These are phyloP conservation scores for Nothura maculosa DNA, from an alignment of 2,797 vertebrate species.

Conservation along the genomic window DNA sequence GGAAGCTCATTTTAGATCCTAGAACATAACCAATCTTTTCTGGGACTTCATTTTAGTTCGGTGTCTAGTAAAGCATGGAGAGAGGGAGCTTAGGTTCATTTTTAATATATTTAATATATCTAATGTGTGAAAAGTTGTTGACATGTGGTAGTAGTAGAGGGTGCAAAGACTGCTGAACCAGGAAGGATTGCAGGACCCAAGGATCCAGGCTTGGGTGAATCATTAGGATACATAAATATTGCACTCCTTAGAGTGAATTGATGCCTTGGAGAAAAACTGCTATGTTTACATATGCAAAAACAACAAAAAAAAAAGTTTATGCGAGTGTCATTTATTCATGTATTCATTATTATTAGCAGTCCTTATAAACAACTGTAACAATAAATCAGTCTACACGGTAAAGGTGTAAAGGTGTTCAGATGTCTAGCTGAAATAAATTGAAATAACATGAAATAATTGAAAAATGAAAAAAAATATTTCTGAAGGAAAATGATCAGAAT, in stretches of 20 bases:
- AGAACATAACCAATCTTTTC: not conserved
- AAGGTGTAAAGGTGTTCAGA: not conserved
- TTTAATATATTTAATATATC: not conserved
- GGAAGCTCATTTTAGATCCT: not conserved
- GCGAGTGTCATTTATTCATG: not conserved
- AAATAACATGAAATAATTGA: not conserved
- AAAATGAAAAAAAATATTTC: not conserved
- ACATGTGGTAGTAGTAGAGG: not conserved
- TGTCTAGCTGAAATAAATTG: not conserved
- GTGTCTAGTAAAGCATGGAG: not conserved
- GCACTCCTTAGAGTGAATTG: not conserved
- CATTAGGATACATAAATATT: not conserved
- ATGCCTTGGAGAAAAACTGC: accelerated
- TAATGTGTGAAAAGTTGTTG: not conserved
- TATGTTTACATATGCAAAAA: not conserved
- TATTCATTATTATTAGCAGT: not conserved
- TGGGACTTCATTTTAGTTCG: not conserved
- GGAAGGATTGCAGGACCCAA: not conserved
- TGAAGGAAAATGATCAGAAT: not conserved
- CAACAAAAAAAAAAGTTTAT: not conserved
- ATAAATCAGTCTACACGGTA: not conserved
- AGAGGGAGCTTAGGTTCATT: not conserved
- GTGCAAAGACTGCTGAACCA: not conserved
- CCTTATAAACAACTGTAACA: not conserved
- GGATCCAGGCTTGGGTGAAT: not conserved